Conservation (phyloP, 2,113 vertebrate species). For the Hystrix cristata region DNA sequence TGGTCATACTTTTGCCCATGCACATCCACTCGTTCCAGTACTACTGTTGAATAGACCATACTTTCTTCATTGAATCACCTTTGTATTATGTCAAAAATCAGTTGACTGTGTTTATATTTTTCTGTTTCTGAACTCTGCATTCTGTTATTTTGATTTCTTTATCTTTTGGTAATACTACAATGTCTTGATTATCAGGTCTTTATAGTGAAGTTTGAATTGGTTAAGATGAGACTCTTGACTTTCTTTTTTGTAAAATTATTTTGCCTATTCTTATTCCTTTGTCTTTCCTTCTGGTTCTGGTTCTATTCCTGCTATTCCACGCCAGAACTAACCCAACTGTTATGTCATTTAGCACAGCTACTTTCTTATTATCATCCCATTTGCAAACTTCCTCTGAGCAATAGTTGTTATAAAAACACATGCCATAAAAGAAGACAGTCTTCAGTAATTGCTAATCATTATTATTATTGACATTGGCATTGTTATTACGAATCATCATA, state of each 20-base stretch:
- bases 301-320: not conserved
- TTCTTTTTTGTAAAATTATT: not conserved
- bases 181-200: not conserved
- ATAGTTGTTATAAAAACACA: not conserved
- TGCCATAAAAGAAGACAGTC: not conserved
- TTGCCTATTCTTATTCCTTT: not conserved
- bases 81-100: not conserved
- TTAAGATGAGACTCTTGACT: not conserved
- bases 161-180: not conserved
- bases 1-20: not conserved
- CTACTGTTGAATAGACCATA: not conserved
- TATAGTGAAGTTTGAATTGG: not conserved
- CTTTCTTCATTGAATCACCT: not conserved
- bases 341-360: not conserved
- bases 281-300: not conserved
- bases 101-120: not conserved
- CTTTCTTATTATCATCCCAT: not conserved
- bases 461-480: not conserved
- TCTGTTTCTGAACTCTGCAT: not conserved
- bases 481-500: not conserved
- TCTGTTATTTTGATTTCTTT: not conserved
- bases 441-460: not conserved
- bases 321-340: not conserved
- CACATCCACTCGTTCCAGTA: not conserved
- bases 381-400: not conserved